Percentiles rank a stretch among this genome's conserved stretches.
Evolutionary conservation across 2,888 invertebrate species (phyloP).

Genomic region (Antheraea assamensis): DNA sequence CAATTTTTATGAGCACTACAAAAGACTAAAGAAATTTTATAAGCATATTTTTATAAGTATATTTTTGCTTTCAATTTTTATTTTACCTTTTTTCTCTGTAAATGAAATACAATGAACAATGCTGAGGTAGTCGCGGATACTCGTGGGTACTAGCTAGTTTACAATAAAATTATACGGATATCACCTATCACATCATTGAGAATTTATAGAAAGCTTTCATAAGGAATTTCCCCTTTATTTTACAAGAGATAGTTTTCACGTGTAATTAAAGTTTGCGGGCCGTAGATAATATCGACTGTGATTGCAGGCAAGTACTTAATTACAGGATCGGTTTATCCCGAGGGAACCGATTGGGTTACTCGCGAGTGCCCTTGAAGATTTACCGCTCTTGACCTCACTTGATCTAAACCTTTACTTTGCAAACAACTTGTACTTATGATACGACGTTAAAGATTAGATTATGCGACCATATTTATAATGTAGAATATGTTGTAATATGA

Average conservation of each 20-base stretch:
- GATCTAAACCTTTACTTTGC: constrained; percentile 42
- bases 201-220: constrained; percentile 29
- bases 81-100: too few relatives aligned
- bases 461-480: constrained; percentile 1
- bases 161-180: constrained; percentile 32
- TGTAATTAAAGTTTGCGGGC: constrained; percentile 68
- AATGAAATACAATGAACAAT: too few relatives aligned
- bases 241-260: constrained; percentile 48
- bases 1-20: too few relatives aligned
- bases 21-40: too few relatives aligned
- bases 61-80: too few relatives aligned
- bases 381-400: constrained; percentile 68
- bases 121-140: too few relatives aligned
- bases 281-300: constrained; percentile 61
- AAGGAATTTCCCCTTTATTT: constrained; percentile 37
- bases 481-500: not conserved
- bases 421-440: constrained; percentile 49
- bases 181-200: constrained; percentile 36
- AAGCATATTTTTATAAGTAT: too few relatives aligned
- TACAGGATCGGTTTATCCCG: constrained; percentile 51
- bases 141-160: constrained; percentile 26
- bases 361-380: constrained; percentile 57
- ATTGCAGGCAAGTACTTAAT: constrained; percentile 69
- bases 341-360: constrained; percentile 49
- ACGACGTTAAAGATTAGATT: constrained; percentile 32